A percentile compares a stretch with the other conserved stretches of the same genome.
These are phyloP conservation scores for Corvus moneduloides DNA, from an alignment of 2,113 vertebrate genomes.

Conservation along the genomic window DNA sequence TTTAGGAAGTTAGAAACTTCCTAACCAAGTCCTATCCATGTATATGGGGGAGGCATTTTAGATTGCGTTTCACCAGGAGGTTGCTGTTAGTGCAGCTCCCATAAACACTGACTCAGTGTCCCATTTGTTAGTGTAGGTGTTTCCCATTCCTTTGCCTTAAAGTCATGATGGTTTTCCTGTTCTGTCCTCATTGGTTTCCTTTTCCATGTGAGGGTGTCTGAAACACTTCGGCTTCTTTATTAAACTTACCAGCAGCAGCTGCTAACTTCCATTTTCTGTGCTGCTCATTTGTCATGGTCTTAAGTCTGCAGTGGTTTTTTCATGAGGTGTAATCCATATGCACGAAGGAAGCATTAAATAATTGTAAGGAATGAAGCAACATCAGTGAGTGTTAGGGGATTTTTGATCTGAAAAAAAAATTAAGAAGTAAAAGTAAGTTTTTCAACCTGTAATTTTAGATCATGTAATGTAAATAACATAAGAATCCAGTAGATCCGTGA, in stretches of 20 bases:
- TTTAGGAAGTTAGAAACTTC: background rate
- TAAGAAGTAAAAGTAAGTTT: background rate
- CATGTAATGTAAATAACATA: background rate
- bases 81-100: background rate
- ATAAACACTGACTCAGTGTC: background rate
- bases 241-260: background rate
- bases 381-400: background rate
- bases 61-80: background rate
- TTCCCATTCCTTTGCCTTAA: background rate
- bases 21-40: background rate
- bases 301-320: background rate
- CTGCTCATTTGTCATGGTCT: background rate
- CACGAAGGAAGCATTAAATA: background rate
- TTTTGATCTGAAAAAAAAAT: background rate
- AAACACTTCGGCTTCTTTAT: background rate
- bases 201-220: slow-evolving; percentile 5
- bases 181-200: background rate
- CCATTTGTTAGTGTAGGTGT: slow-evolving; percentile 16
- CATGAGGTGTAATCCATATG: background rate
- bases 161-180: background rate
- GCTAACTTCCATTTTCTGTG: background rate
- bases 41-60: background rate
- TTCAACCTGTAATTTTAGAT: background rate
- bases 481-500: background rate
- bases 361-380: background rate